phyloP scores from a whole-genome alignment of 2,888 invertebrate species.

The Cyrtodaria siliqua region DNA sequence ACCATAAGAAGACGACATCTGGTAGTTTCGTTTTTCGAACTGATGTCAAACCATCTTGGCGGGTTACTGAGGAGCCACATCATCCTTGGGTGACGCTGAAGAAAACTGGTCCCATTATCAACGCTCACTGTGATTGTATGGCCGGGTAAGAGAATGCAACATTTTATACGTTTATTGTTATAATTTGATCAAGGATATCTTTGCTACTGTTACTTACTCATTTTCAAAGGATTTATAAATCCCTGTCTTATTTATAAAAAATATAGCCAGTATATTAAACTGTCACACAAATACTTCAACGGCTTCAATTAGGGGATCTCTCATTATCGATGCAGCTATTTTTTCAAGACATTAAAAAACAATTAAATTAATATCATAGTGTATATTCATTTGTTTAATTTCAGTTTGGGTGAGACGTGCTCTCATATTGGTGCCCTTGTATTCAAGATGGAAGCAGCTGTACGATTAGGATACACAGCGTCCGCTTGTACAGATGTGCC shows the following conservation, averaged over 20 bases:
- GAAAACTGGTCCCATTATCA: too few relatives aligned
- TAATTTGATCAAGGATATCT: too few relatives aligned
- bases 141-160: not conserved
- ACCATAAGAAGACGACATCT: not conserved
- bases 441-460: slow-evolving; percentile 43
- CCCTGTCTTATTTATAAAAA: too few relatives aligned
- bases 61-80: slow-evolving; percentile 2
- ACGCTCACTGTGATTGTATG: slow-evolving; percentile 2
- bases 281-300: too few relatives aligned
- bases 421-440: slow-evolving; percentile 34
- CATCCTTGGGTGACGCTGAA: not conserved
- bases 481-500: slow-evolving; percentile 25
- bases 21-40: not conserved
- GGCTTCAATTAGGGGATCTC: too few relatives aligned
- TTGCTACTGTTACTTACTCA: too few relatives aligned
- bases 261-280: too few relatives aligned
- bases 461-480: slow-evolving; percentile 29
- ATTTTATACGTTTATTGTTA: too few relatives aligned
- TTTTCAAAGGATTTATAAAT: too few relatives aligned
- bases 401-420: slow-evolving; percentile 43
- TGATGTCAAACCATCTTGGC: slow-evolving; percentile 1
- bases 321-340: too few relatives aligned
- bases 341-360: too few relatives aligned
- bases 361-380: too few relatives aligned
- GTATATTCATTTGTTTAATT: slow-evolving; percentile 4